Evolutionary conservation across 2,888 invertebrate species (phyloP).

Genomic region (Imbricaverruca yamaguchii): DNA sequence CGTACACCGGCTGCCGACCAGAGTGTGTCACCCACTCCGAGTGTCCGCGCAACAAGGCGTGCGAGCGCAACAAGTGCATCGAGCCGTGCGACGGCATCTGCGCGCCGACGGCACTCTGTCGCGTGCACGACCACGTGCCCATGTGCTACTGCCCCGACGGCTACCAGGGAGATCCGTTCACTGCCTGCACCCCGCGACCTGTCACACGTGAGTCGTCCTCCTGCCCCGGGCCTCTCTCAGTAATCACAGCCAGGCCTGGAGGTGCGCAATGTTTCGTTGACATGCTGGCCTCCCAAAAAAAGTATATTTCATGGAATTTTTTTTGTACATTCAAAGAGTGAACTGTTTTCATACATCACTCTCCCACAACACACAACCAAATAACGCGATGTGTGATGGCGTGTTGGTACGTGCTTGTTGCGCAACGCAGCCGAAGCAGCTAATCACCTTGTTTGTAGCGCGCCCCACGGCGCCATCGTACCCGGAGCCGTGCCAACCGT

Average conservation of each 20-base stretch:
- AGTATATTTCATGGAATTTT: too few relatives aligned
- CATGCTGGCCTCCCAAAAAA: too few relatives aligned
- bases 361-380: too few relatives aligned
- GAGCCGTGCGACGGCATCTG: conserved; percentile 62
- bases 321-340: too few relatives aligned
- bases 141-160: conserved; percentile 65
- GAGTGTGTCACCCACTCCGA: conserved; percentile 77
- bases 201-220: neutral
- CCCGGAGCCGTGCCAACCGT: conserved; percentile 31
- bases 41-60: conserved; percentile 68
- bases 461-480: too few relatives aligned
- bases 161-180: conserved; percentile 66
- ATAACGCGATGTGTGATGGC: too few relatives aligned
- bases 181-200: conserved; percentile 49
- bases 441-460: too few relatives aligned
- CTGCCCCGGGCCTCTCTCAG: neutral
- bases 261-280: too few relatives aligned
- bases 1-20: conserved; percentile 66
- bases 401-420: too few relatives aligned
- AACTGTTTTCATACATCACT: too few relatives aligned
- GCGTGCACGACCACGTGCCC: conserved; percentile 66
- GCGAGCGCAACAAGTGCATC: conserved; percentile 58
- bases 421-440: too few relatives aligned
- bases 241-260: too few relatives aligned
- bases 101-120: conserved; percentile 54